Base-by-base conservation (phyloP, 1,140 invertebrate genomes). In the Trichonephila inaurata region DNA sequence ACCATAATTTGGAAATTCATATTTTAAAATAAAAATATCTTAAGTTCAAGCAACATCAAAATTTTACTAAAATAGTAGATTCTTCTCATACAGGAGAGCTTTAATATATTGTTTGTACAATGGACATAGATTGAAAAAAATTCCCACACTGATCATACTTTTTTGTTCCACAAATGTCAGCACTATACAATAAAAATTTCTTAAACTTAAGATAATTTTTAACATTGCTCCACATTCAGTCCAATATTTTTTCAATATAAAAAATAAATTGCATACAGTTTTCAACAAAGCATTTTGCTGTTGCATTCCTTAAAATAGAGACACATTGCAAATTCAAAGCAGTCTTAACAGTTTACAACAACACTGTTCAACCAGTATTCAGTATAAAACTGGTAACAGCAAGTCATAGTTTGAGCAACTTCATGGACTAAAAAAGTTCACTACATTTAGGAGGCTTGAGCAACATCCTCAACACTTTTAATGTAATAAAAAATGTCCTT, bases 251-350 rank as follows among this genome's bases (percentile, higher is more conserved):
- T 83, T 83, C 44, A 83, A 21, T 28, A 89, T 89, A 89, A 69
- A 89, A 89, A 89, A 89, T 89, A 89, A 89, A 89, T 89, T 51
- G 51, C 62, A 58, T 69, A 12, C 60, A 51, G 16, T 44, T 44
- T 33, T 64, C 64, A 89, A 89, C 62, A 89, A 64, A 69, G 87
- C 61, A 40, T 51, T n/a, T 44, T 64, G 62, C 60, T 89, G 51
- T 51, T 28, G 58, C 40, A 24, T 58, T 72, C 28, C 21, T 51
- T 69, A 69, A 40, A 66, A 62, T 69, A 44, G 33, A 64, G 16
- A 64, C 62, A 89, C 62, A 89, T 10, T 69, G 85, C 72, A 83
- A 83, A 40, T 69, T 69, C 40, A 89, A 51, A 89, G 87, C 61
- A 87, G 64, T 51, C 12, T 64, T 28, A 69, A 66, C 64, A 89